These are phyloP conservation scores for Sardina pilchardus DNA, from an alignment of 2,113 vertebrate species.

Conservation along the genomic window DNA sequence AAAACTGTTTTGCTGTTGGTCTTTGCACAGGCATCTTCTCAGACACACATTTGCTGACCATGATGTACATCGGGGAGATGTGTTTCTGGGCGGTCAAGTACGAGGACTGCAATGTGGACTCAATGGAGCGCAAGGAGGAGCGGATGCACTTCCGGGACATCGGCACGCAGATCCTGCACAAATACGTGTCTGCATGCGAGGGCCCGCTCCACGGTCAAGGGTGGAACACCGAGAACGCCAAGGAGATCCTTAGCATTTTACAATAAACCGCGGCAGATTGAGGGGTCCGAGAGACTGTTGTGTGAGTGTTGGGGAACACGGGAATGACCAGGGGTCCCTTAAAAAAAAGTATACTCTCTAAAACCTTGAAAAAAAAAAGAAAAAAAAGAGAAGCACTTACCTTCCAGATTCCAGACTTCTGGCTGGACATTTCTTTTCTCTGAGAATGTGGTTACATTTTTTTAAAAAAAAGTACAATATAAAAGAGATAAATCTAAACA, in stretches of 20 bases:
- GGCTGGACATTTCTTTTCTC: conserved; percentile 67
- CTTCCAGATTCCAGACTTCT: conserved; percentile 68
- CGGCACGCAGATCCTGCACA: conserved; percentile 85
- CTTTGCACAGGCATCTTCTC: conserved; percentile 81
- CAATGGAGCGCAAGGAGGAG: conserved; percentile 64
- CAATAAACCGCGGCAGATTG: conserved; percentile 60
- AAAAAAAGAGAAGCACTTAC: conserved; percentile 63
- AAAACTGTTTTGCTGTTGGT: conserved; percentile 31
- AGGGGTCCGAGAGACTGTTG: conserved; percentile 33
- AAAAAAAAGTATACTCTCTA: conserved; percentile 19
- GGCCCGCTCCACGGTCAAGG: conserved; percentile 87
- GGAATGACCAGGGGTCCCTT: background rate
- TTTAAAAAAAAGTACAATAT: conserved; percentile 63
- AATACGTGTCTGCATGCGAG: conserved; percentile 87
- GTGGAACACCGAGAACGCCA: conserved; percentile 90
- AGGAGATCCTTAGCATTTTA: conserved; percentile 84
- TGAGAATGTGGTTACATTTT: conserved; percentile 72
- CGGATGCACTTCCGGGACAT: conserved; percentile 86
- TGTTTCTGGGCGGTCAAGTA: conserved; percentile 95
- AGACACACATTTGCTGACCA: conserved; percentile 79
- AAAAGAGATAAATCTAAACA: conserved; percentile 64
- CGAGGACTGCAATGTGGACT: conserved; percentile 73
- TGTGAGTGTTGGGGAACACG: conserved; percentile 38
- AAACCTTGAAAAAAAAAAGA: conserved; percentile 30
- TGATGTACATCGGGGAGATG: conserved; percentile 98